Percentiles rank a stretch among this genome's conserved stretches.
phyloP scores from a whole-genome alignment of 2,797 vertebrate genomes.

The Epinephelus awoara region DNA sequence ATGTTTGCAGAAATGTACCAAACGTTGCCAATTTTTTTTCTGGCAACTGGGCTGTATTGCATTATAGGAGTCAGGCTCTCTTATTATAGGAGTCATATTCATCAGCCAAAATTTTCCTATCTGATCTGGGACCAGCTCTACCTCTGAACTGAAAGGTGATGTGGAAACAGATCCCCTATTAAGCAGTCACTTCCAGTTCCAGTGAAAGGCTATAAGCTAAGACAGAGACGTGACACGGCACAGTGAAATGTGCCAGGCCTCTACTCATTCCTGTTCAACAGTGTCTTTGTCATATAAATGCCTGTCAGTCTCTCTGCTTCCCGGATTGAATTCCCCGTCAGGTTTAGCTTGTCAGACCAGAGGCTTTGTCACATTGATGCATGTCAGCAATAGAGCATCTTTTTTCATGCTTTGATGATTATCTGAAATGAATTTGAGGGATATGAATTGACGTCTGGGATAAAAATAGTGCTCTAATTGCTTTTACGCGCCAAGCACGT shows the following conservation, averaged over 20 bases:
- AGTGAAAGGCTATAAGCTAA: constrained; percentile 1
- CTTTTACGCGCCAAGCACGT: rapidly evolving
- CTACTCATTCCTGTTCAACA: constrained; percentile 6
- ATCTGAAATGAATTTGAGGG: neutral
- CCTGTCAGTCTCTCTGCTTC: neutral
- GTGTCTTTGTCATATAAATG: constrained; percentile 20
- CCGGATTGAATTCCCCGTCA: constrained; percentile 35
- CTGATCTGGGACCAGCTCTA: constrained; percentile 33
- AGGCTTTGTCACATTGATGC: neutral
- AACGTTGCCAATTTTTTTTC: no score
- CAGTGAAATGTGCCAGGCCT: constrained; percentile 16
- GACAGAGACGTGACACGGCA: constrained; percentile 15
- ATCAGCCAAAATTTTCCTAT: neutral
- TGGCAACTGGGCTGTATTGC: neutral
- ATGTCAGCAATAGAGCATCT: neutral
- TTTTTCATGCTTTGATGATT: neutral
- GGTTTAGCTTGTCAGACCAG: constrained; percentile 68
- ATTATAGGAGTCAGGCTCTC: neutral
- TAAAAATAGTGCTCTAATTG: neutral
- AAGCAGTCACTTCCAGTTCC: constrained; percentile 4
- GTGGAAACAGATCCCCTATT: constrained; percentile 15
- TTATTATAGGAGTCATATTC: neutral
- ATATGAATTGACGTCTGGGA: neutral
- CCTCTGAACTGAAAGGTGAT: constrained; percentile 18
- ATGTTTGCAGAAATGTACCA: no score